Base-by-base conservation (phyloP, 2,888 invertebrate genomes). In the Tiliacea citrago region DNA sequence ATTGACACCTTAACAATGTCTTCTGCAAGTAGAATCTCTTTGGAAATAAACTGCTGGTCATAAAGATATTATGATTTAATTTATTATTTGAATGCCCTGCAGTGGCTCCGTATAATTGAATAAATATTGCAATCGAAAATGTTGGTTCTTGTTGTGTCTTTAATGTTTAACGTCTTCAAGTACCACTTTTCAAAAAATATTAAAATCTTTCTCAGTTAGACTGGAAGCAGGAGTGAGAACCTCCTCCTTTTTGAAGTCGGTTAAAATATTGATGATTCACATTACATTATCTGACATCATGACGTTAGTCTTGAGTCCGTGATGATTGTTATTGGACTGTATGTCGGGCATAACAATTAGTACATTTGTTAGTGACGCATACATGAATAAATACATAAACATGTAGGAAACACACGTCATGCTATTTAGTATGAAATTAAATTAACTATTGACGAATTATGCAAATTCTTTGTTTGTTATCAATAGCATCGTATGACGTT, bases 391-490 rank as follows among this genome's bases (percentile, higher is more conserved):
- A n/a, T 6, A 18, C 53, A 71, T 7, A 13, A 47, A 39, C 29
- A 57, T 18, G 16, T 42, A 29, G 24, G 18, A 49, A 18, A 13
- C 16, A 51, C 24, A 61, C 42, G 65, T 82, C 68, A 84, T 70
- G 0, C 8, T 9, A 16, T 51, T 68, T 60, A 81, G 61, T 18
- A 51, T 24, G 53, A 63, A 66, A 55, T 49, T 57, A 21, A 39
- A 4, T 29, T 29, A 29, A 2, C n/a, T 2, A 39, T 55, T 47
- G 39, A 62, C 18, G 21, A 42, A 65, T 42, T 39, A 53, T 49
- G 24, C 21, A 57, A 42, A 66, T 68, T 66, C 55, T 73, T 77
- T 84, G 35, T 72, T 57, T 61, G 18, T 68, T 69, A 73, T 82
- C 66, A 58, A 24, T 55, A 42, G 53, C 24, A 62, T 49, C 1